A percentile compares a stretch with the other conserved stretches of the same genome.
Conservation (phyloP, 2,113 vertebrate species). For the Salvelinus fontinalis region DNA sequence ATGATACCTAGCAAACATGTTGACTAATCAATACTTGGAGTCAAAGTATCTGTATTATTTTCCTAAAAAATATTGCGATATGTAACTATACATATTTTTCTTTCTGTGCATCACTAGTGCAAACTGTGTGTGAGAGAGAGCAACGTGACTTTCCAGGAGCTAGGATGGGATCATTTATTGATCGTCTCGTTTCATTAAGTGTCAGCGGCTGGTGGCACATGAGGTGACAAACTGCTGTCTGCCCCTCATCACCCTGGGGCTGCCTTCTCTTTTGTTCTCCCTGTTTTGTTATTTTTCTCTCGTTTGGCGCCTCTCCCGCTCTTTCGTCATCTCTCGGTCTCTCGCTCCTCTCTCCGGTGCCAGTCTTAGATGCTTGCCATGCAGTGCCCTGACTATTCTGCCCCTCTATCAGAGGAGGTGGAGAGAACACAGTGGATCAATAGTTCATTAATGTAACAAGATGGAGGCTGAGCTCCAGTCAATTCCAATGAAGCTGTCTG, state of each 20-base stretch:
- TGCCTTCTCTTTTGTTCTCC: neutral
- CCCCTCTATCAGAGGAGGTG: slow-evolving; percentile 33
- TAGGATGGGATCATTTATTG: slow-evolving; percentile 71
- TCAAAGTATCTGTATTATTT: no score
- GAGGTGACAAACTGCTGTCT: slow-evolving; percentile 55
- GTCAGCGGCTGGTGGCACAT: slow-evolving; percentile 56
- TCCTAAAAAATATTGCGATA: neutral
- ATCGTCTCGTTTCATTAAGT: slow-evolving; percentile 73
- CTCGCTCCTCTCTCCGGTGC: neutral
- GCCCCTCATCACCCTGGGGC: slow-evolving; percentile 39
- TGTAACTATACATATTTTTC: neutral
- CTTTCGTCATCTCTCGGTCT: neutral
- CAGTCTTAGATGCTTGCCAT: slow-evolving; percentile 6
- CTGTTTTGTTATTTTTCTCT: neutral
- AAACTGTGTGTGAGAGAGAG: no score
- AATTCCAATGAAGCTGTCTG: slow-evolving; percentile 44
- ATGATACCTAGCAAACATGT: no score
- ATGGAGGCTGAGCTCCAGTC: slow-evolving; percentile 38
- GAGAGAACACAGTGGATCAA: slow-evolving; percentile 42
- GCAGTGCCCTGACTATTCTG: slow-evolving; percentile 8
- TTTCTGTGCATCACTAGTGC: neutral
- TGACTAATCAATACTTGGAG: no score
- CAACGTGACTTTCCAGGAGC: slow-evolving; percentile 65
- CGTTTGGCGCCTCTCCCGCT: neutral
- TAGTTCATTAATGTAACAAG: slow-evolving; percentile 64